Base-by-base conservation (phyloP, 1,140 invertebrate species). In the Drosophila pachea region DNA sequence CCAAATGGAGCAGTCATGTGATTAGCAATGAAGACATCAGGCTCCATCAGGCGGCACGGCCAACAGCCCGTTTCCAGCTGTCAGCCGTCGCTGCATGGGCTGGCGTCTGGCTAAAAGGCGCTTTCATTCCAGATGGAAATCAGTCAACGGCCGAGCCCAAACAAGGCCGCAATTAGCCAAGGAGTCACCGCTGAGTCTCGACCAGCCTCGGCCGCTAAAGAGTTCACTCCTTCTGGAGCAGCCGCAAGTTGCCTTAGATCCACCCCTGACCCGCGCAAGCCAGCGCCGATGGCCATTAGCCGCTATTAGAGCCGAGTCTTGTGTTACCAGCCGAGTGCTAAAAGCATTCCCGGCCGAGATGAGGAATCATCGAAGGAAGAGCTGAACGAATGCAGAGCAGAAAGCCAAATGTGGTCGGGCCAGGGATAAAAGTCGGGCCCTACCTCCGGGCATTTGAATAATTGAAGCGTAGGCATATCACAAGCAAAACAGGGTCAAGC, bases 21-120 rank as follows among this genome's bases (percentile, higher is more conserved):
- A 84, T 84, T 84, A 83, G 79, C 72, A 82, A 82, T 82, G 42
- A 70, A 78, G 66, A 66, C 67, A 74, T 63, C 52, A 38, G 52
- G 32, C 12, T 36, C 29, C 35, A 32, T 67, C 52, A 42, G 50
- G 22, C 77, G 77, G 77, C 82, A 82, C 61, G 58, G 54, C 62
- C 74, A 74, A 52, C 63, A 68, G 70, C 38, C 69, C 70, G 60
- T 72, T 68, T 60, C 56, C 67, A 47, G 40, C 5, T 43, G 40
- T 14, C 40, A 43, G 40, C 35, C 8, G 35, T 36, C 35, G 35
- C 35, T 36, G 35, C n/a, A n/a, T 14, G n/a, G 40, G 5, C 40
- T 5, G 40, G 4, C 12, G 5, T 14, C 12, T n/a, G 40, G n/a
- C 40, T 14, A 7, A 43, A 43, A 43, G 40, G 56, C 22, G 68